phyloP scores from a whole-genome alignment of 2,113 vertebrate genomes.

The Scophthalmus maximus region DNA sequence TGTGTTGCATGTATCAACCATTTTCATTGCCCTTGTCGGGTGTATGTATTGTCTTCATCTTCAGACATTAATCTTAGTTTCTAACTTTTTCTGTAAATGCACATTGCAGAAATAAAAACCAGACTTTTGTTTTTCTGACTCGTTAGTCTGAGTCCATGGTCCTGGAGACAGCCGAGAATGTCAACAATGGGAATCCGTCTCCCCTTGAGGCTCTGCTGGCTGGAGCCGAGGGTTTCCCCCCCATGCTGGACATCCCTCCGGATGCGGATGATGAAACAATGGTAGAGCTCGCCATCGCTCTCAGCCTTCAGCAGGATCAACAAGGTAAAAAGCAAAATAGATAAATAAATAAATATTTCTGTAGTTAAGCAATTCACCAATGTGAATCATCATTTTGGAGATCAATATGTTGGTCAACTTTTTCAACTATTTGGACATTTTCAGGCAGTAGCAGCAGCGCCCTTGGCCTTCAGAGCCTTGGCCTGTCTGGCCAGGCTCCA shows the following conservation, averaged over 20 bases:
- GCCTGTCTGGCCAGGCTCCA: conserved; percentile 96
- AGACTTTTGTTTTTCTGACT: conserved; percentile 44
- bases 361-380: background rate
- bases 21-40: too few relatives aligned
- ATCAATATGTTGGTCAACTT: background rate
- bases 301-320: conserved; percentile 98
- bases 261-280: conserved; percentile 99
- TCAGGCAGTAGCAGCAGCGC: conserved; percentile 98
- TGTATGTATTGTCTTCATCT: too few relatives aligned
- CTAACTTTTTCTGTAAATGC: background rate
- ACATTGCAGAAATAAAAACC: background rate
- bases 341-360: background rate
- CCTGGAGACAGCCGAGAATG: conserved; percentile 94
- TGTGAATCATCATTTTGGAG: background rate
- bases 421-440: conserved; percentile 50
- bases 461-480: conserved; percentile 94
- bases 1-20: too few relatives aligned
- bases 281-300: conserved; percentile 97
- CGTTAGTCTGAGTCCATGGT: conserved; percentile 97
- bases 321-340: conserved; percentile 86
- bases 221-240: conserved; percentile 97
- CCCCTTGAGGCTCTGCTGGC: conserved; percentile 96
- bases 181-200: conserved; percentile 97
- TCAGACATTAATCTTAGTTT: background rate
- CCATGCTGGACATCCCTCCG: conserved; percentile 98